These are phyloP conservation scores for Priocnemis perturbator DNA, from an alignment of 2,888 invertebrate species.

Conservation along the genomic window DNA sequence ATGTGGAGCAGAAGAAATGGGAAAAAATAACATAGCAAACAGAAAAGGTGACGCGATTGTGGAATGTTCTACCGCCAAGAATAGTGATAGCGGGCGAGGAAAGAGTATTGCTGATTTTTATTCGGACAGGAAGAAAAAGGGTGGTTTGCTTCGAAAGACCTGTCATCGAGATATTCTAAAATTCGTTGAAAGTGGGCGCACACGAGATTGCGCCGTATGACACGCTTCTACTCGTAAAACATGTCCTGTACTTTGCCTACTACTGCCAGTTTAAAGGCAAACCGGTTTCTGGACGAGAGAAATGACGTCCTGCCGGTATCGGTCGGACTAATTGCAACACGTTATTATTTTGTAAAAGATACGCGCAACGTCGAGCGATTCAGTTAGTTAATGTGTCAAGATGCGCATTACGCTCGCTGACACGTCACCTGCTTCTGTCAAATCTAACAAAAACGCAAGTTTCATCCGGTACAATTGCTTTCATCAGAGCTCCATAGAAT, in stretches of 20 bases:
- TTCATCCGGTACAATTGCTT: no score
- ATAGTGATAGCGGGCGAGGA: not conserved
- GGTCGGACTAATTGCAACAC: not conserved
- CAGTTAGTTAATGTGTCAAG: no score
- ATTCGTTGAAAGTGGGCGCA: not conserved
- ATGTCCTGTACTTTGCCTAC: not conserved
- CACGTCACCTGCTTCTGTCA: no score
- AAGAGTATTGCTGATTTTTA: not conserved
- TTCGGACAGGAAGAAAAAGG: not conserved
- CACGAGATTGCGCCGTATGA: not conserved
- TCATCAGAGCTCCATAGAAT: no score
- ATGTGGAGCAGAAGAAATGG: not conserved
- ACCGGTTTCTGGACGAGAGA: constrained; percentile 2
- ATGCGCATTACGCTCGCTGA: no score
- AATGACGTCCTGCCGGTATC: not conserved
- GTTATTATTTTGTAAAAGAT: not conserved
- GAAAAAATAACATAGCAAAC: not conserved
- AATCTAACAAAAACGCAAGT: no score
- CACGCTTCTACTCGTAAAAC: not conserved
- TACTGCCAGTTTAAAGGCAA: not conserved
- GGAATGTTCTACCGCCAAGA: not conserved
- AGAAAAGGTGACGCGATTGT: not conserved
- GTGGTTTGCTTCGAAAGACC: not conserved
- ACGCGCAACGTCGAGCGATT: no score
- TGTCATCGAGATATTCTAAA: not conserved